Conservation (phyloP, 2,113 vertebrate genomes). For the Cyanoramphus novaezelandiae region DNA sequence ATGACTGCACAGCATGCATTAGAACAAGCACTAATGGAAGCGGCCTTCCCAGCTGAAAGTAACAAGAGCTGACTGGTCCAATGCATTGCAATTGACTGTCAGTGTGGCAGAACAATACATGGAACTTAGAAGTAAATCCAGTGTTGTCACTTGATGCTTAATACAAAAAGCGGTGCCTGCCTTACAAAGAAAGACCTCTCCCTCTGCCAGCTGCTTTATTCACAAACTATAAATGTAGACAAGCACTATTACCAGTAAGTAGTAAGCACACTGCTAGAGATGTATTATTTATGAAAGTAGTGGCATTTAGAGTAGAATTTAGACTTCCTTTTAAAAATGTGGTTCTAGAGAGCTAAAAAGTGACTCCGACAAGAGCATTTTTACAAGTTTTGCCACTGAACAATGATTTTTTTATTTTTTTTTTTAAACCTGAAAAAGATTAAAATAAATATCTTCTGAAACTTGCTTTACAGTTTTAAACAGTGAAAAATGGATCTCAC, state of each 20-base stretch:
- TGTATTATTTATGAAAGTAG: not conserved
- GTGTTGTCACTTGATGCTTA: not conserved
- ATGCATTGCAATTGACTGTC: not conserved
- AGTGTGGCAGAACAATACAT: not conserved
- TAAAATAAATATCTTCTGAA: not conserved
- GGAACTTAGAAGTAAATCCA: not conserved
- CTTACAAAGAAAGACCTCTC: not conserved
- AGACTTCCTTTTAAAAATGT: not conserved
- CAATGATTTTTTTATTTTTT: not conserved
- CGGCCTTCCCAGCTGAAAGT: accelerated
- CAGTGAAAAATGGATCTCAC: not conserved
- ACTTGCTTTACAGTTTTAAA: not conserved
- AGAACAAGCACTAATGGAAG: not conserved
- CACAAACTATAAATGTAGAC: not conserved
- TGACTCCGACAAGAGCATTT: not conserved
- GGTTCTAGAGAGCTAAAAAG: not conserved
- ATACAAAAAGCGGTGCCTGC: not conserved
- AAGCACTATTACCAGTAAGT: not conserved
- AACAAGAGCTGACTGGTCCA: not conserved
- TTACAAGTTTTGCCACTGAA: not conserved
- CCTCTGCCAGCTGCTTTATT: not conserved
- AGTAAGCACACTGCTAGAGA: not conserved
- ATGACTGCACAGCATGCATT: accelerated
- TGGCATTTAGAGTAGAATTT: not conserved
- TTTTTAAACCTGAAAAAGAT: not conserved